These are phyloP conservation scores for Scleropages formosus DNA, from an alignment of 2,797 vertebrate species.

Conservation along the genomic window DNA sequence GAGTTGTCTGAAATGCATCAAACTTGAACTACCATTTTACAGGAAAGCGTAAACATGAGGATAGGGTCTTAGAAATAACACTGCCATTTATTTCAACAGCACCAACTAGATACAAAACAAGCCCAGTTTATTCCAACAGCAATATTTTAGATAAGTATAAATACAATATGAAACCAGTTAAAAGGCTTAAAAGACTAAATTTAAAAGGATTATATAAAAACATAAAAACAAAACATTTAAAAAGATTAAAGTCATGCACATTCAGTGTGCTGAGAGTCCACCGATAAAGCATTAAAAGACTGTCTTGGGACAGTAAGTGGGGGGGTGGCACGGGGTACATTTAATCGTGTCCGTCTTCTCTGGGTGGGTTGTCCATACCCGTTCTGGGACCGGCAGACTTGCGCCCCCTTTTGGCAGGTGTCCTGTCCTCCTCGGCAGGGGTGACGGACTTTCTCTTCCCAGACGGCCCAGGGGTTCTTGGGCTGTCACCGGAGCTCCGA, in stretches of 20 bases:
- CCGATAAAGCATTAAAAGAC: background rate
- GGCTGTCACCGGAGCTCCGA: conserved; percentile 72
- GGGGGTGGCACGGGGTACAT: background rate
- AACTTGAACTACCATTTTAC: background rate
- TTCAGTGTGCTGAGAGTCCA: background rate
- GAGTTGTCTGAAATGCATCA: background rate
- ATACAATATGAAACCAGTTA: background rate
- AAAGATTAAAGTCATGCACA: background rate
- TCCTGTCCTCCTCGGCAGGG: conserved; percentile 67
- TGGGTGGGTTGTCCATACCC: conserved; percentile 62
- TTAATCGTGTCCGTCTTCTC: conserved; percentile 34
- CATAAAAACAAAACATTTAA: conserved; percentile 18
- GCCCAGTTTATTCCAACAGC: conserved; percentile 30
- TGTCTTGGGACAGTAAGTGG: background rate
- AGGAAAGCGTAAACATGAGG: background rate
- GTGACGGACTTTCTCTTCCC: conserved; percentile 83
- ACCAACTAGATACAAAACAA: background rate
- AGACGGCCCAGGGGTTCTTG: conserved; percentile 65
- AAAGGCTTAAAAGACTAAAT: background rate
- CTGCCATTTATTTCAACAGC: background rate
- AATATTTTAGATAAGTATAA: conserved; percentile 24
- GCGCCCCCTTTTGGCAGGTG: conserved; percentile 85
- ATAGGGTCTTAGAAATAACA: background rate
- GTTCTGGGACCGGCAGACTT: conserved; percentile 69
- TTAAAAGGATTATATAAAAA: conserved; percentile 3